These are phyloP conservation scores for Astreopora myriophthalma DNA, from an alignment of 64 coral and sea anemone genomes.

Conservation along the genomic window DNA sequence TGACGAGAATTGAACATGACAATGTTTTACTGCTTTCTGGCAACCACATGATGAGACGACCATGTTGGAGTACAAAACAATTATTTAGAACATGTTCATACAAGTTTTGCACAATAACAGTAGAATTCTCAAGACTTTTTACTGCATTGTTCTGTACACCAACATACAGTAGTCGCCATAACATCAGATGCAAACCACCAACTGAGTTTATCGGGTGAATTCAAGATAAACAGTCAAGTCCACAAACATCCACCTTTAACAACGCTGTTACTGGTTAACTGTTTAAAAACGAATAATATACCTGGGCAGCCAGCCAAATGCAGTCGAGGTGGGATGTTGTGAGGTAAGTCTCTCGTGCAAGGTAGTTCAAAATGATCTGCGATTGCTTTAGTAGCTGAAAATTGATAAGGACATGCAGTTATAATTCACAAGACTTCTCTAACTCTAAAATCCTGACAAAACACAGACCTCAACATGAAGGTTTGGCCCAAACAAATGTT, in stretches of 20 bases:
- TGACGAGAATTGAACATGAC: too few species aligned
- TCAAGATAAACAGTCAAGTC: too few species aligned
- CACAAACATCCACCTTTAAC: not conserved
- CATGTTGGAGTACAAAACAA: too few species aligned
- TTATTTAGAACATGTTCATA: too few species aligned
- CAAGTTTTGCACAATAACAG: too few species aligned
- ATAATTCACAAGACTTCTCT: not conserved
- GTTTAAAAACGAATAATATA: not conserved
- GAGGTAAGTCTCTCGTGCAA: conserved; percentile 86
- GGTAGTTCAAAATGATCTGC: conserved; percentile 94
- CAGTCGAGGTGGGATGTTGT: conserved; percentile 92
- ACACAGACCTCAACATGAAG: conserved; percentile 92
- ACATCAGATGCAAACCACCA: too few species aligned
- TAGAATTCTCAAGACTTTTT: too few species aligned
- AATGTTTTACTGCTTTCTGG: too few species aligned
- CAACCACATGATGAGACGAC: too few species aligned
- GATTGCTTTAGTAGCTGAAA: conserved; percentile 93
- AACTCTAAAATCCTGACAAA: not conserved
- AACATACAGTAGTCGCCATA: too few species aligned
- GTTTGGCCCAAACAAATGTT: conserved; percentile 99
- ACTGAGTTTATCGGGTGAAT: too few species aligned
- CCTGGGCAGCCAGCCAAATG: conserved; percentile 98
- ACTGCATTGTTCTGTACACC: too few species aligned
- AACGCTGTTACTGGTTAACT: not conserved
- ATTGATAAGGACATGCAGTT: not conserved